Evolutionary conservation across 2,888 invertebrate species (phyloP).

Genomic region (Lycocerus yunnanus): DNA sequence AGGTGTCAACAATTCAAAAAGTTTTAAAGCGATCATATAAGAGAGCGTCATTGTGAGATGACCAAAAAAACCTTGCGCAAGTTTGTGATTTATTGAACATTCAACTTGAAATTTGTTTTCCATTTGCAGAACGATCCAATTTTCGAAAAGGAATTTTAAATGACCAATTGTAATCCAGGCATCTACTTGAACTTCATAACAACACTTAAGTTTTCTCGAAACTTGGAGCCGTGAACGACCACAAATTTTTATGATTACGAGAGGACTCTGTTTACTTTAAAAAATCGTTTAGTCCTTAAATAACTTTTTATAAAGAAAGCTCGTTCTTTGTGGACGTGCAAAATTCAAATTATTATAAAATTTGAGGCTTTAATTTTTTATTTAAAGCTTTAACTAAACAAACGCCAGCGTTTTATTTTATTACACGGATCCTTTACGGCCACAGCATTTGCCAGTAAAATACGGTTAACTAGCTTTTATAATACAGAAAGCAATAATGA

Average conservation of each 20-base stretch:
- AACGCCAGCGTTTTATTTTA: background rate
- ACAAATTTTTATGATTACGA: background rate
- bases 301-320: background rate
- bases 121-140: background rate
- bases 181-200: background rate
- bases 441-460: background rate
- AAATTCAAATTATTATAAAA: background rate
- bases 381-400: background rate
- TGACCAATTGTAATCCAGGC: background rate
- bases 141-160: background rate
- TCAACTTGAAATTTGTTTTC: background rate
- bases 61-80: background rate
- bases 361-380: background rate
- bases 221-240: background rate
- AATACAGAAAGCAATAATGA: background rate
- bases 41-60: background rate
- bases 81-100: background rate
- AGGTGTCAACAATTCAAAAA: background rate
- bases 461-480: background rate
- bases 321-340: background rate
- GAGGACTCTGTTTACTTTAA: background rate
- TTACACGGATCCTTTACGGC: background rate
- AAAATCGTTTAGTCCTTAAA: background rate
- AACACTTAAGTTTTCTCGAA: background rate
- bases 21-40: background rate